These are phyloP conservation scores for Tinamus guttatus DNA, from an alignment of 2,113 vertebrate species.

Conservation along the genomic window DNA sequence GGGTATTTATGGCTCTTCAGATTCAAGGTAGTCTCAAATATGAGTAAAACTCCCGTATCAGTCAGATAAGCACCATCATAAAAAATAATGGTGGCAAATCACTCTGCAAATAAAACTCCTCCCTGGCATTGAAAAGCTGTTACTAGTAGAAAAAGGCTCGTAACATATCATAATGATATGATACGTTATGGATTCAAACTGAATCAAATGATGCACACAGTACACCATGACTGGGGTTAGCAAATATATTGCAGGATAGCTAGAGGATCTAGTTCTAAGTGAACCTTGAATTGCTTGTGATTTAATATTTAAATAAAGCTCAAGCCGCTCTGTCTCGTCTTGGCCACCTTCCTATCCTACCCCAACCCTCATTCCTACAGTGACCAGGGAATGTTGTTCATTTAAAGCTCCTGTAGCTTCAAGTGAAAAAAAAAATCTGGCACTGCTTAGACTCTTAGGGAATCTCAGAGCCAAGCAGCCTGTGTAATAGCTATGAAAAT, in stretches of 20 bases:
- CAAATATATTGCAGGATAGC: background rate
- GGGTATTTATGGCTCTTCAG: background rate
- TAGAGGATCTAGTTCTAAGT: background rate
- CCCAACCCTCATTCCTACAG: background rate
- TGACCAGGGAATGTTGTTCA: background rate
- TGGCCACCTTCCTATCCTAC: background rate
- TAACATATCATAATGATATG: background rate
- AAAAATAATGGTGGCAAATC: background rate
- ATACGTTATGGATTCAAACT: background rate
- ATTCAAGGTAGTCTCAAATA: background rate
- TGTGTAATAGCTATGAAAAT: constrained; percentile 25
- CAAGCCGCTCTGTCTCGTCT: background rate
- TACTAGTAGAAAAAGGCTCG: background rate
- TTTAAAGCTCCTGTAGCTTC: constrained; percentile 20
- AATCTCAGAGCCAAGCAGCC: constrained; percentile 35
- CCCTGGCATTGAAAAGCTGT: background rate
- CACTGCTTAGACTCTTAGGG: constrained; percentile 5
- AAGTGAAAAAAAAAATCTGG: background rate
- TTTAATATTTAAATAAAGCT: background rate
- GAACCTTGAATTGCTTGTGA: background rate
- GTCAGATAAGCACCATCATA: background rate
- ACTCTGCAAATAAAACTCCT: background rate
- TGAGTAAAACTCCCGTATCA: background rate
- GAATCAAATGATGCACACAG: background rate
- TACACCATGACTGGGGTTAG: background rate